phyloP scores from a whole-genome alignment of 1,140 invertebrate species.

The Ctenoplectra terminalis region DNA sequence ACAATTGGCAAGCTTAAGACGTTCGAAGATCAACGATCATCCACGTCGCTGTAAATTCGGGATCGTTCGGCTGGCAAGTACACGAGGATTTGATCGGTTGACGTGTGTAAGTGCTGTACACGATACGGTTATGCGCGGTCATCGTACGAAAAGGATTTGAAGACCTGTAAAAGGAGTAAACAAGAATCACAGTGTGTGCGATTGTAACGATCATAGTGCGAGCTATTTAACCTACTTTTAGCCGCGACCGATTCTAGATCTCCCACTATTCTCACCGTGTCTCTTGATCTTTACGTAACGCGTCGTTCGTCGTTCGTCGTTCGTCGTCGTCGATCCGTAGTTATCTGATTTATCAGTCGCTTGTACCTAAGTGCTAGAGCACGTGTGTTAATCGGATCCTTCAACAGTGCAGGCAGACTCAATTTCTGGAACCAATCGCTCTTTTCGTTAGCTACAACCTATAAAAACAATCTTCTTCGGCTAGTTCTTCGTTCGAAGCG shows the following conservation, averaged over 20 bases:
- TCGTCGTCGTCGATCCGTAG: background rate
- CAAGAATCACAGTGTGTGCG: background rate
- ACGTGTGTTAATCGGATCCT: background rate
- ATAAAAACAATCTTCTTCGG: background rate
- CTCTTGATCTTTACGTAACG: slow-evolving; percentile 49
- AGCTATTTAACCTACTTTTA: slow-evolving; percentile 39
- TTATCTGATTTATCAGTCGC: slow-evolving; percentile 44
- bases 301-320: slow-evolving; percentile 6
- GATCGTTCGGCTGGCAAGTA: background rate
- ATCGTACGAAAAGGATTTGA: background rate
- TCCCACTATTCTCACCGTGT: slow-evolving; percentile 19
- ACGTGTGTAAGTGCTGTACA: background rate
- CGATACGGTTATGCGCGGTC: no score
- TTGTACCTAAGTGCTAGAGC: background rate
- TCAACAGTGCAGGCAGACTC: background rate
- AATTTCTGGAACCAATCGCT: background rate
- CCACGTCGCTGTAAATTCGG: no score
- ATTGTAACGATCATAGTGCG: slow-evolving; percentile 19
- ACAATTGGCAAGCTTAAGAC: background rate
- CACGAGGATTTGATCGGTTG: background rate
- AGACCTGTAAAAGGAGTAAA: background rate
- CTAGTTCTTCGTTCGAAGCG: background rate
- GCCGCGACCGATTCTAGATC: background rate
- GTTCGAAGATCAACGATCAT: background rate
- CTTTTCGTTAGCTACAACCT: background rate